A percentile compares a stretch with the other conserved stretches of the same genome.
These are phyloP conservation scores for Pitangus sulphuratus DNA, from an alignment of 2,797 vertebrate species.

Conservation along the genomic window DNA sequence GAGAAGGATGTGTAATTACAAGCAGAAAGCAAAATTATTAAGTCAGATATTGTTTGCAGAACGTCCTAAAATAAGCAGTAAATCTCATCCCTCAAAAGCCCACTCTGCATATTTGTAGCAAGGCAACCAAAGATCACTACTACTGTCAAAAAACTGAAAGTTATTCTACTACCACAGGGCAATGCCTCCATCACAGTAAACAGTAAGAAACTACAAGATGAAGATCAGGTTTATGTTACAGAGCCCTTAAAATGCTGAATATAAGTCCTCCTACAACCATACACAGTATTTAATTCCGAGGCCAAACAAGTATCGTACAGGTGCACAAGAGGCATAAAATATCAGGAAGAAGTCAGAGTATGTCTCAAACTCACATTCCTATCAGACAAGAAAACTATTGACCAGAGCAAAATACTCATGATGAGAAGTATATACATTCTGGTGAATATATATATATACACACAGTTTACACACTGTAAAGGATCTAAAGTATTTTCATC, in stretches of 20 bases:
- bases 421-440: not conserved
- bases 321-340: not conserved
- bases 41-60: constrained; percentile 24
- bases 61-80: constrained; percentile 4
- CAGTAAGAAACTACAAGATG: not conserved
- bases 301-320: not conserved
- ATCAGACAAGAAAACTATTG: not conserved
- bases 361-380: not conserved
- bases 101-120: not conserved
- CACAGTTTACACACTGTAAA: not conserved
- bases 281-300: not conserved
- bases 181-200: not conserved
- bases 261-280: not conserved
- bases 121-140: not conserved
- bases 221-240: not conserved
- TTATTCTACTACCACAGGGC: not conserved
- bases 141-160: not conserved
- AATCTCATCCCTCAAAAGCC: constrained; percentile 1
- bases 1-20: constrained; percentile 56
- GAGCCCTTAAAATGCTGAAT: not conserved
- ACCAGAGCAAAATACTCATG: not conserved
- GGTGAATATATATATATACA: not conserved
- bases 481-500: not conserved
- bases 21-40: constrained; percentile 46
- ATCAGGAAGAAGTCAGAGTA: not conserved